Conservation (phyloP, 1,140 invertebrate species). For the Drosophila tsacasi region DNA sequence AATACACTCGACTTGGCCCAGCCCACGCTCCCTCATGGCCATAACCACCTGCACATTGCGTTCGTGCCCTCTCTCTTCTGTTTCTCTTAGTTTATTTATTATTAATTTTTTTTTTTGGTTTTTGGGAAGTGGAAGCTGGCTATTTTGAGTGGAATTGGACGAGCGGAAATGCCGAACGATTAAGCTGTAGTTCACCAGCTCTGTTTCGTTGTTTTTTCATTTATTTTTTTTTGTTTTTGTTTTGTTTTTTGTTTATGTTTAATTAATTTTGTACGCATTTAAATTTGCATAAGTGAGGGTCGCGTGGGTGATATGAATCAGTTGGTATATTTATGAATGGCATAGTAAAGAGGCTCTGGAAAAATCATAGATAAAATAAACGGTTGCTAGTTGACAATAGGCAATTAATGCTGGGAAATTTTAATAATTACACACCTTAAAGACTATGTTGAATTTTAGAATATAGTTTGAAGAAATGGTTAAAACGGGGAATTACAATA, state of each 20-base stretch:
- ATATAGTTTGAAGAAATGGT: neutral
- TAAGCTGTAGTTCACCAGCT: conserved; percentile 70
- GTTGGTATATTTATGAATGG: conserved; percentile 56
- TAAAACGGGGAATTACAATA: too few relatives aligned
- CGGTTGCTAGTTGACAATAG: conserved; percentile 20
- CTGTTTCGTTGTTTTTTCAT: conserved; percentile 36
- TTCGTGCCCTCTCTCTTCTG: conserved; percentile 49
- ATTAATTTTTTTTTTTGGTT: conserved; percentile 4
- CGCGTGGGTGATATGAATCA: conserved; percentile 61
- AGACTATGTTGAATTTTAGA: neutral
- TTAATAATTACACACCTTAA: neutral
- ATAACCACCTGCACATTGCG: conserved; percentile 73
- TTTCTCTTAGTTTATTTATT: conserved; percentile 37
- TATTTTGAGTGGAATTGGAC: conserved; percentile 58
- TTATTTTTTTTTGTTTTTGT: neutral
- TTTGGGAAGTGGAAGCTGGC: conserved; percentile 73
- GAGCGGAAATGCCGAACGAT: conserved; percentile 75
- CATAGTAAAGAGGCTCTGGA: conserved; percentile 22
- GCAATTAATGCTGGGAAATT: neutral
- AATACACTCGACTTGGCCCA: conserved; percentile 74
- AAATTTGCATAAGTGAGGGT: conserved; percentile 49
- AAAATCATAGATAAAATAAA: conserved; percentile 7
- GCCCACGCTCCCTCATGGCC: conserved; percentile 60
- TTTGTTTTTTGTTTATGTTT: conserved; percentile 34
- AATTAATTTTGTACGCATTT: conserved; percentile 46